These are phyloP conservation scores for Zaprionus davidi DNA, from an alignment of 1,140 invertebrate species.

Conservation along the genomic window DNA sequence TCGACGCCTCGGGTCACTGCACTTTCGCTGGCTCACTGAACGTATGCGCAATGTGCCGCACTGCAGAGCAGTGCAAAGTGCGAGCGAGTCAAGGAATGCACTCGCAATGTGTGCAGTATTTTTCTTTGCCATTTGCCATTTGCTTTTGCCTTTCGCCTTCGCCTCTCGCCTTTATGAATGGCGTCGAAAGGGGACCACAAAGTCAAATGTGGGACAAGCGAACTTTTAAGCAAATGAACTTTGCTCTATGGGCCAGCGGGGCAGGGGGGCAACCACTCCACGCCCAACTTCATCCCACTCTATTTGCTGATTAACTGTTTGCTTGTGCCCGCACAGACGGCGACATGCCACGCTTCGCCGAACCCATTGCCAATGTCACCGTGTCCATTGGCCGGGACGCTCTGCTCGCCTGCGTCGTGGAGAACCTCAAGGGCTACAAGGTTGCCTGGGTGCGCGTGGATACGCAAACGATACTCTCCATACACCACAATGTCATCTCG, in stretches of 20 bases:
- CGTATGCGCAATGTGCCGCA: conserved; percentile 66
- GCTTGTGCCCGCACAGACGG: conserved; percentile 84
- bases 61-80: conserved; percentile 14
- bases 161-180: conserved; percentile 24
- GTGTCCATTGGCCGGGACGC: conserved; percentile 95
- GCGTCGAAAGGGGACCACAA: conserved; percentile 21
- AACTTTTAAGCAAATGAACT: conserved; percentile 47
- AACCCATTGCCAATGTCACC: conserved; percentile 96
- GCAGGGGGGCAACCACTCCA: not conserved
- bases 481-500: conserved; percentile 94
- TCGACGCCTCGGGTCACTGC: conserved; percentile 15
- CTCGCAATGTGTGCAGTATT: conserved; percentile 26
- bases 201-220: conserved; percentile 37
- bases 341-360: conserved; percentile 92
- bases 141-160: not conserved
- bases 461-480: conserved; percentile 95
- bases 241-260: not conserved
- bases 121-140: conserved; percentile 15
- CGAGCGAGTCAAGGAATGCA: conserved; percentile 17
- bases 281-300: not conserved
- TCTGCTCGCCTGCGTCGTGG: conserved; percentile 96
- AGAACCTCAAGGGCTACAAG: conserved; percentile 95
- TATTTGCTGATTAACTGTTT: conserved; percentile 17
- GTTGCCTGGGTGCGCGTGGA: conserved; percentile 96
- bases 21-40: conserved; percentile 28